Evolutionary conservation across 2,113 vertebrate genomes (phyloP), one percentile per base, ranked within the genome.

Genomic region (Lichenostomus cassidix): DNA sequence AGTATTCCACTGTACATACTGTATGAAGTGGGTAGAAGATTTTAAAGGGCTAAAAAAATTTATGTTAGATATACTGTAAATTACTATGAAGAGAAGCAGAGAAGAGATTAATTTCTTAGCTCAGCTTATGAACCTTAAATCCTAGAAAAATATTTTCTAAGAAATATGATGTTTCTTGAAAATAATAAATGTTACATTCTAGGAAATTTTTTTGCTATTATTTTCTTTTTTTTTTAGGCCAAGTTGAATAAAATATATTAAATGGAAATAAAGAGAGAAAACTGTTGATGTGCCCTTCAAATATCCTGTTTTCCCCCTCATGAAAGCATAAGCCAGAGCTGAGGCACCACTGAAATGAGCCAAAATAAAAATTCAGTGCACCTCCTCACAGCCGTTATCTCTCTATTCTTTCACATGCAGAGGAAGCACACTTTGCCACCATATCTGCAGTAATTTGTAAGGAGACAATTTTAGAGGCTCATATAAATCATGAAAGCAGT

Each of bases 401-500:
- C 39, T 67, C 16, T 59, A 9, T 56, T 71, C 53, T 92, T 96
- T 58, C n/a, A 25, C 49, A 71, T 52, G 41, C 60, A 86, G 28
- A 87, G 39, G 60, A 84, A 71, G 27, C 12, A 55, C 20, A 49
- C 29, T 79, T 94, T 50, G 21, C 59, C 47, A 56, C 35, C 46
- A 4, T 81, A 87, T 71, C 73, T 74, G 44, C 73, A 65, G 37
- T 65, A 87, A 86, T 95, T 92, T 89, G 49, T 79, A 49, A 27
- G 15, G 20, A 88, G 56, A 68, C 91, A 85, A 77, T 89, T 96
- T 96, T 71, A 67, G 89, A 91, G 55, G 68, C 60, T 79, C 50
- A 35, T n/a, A 64, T 81, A 69, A 67, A 33, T 77, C 33, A 33
- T 47, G 42, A 55, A 88, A 70, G 50, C 71, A 65, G 56, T 71